Conservation (phyloP, 2,888 invertebrate species). For the Calliphora vomitoria region DNA sequence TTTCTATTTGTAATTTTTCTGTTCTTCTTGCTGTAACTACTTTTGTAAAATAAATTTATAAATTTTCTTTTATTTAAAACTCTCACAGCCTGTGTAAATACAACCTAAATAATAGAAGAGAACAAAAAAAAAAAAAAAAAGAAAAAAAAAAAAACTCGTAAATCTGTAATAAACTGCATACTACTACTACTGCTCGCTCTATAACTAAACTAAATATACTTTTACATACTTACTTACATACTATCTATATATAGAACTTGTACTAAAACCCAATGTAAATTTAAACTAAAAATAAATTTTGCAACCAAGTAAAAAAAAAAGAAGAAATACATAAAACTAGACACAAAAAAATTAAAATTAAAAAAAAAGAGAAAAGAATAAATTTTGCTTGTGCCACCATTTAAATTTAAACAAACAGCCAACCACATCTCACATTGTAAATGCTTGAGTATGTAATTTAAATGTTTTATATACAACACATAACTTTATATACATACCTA, state of each 20-base stretch:
- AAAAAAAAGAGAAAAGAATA: slow-evolving; percentile 12
- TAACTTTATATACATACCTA: slow-evolving; percentile 19
- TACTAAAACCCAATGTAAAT: slow-evolving; percentile 47
- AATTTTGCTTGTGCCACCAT: slow-evolving; percentile 49
- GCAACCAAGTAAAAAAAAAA: slow-evolving; percentile 10
- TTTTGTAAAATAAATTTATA: slow-evolving; percentile 35
- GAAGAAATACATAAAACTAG: neutral
- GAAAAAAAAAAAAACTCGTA: slow-evolving; percentile 30
- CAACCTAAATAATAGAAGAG: slow-evolving; percentile 38
- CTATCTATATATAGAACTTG: slow-evolving; percentile 10
- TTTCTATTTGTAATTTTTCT: slow-evolving; percentile 16
- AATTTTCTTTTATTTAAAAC: slow-evolving; percentile 39
- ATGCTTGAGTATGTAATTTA: slow-evolving; percentile 63
- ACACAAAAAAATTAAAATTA: slow-evolving; percentile 2
- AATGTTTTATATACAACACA: slow-evolving; percentile 51
- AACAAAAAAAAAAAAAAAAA: slow-evolving; percentile 29
- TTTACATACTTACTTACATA: neutral
- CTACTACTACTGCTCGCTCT: slow-evolving; percentile 42
- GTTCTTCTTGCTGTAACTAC: neutral
- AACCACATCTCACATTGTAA: slow-evolving; percentile 44
- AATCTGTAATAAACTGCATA: slow-evolving; percentile 47
- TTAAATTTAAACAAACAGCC: neutral
- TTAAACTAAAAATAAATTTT: slow-evolving; percentile 42
- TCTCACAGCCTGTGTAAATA: slow-evolving; percentile 71
- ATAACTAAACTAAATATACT: slow-evolving; percentile 28